These are phyloP conservation scores for Meriones psammophilus DNA, from an alignment of 2,797 vertebrate species.

Conservation along the genomic window DNA sequence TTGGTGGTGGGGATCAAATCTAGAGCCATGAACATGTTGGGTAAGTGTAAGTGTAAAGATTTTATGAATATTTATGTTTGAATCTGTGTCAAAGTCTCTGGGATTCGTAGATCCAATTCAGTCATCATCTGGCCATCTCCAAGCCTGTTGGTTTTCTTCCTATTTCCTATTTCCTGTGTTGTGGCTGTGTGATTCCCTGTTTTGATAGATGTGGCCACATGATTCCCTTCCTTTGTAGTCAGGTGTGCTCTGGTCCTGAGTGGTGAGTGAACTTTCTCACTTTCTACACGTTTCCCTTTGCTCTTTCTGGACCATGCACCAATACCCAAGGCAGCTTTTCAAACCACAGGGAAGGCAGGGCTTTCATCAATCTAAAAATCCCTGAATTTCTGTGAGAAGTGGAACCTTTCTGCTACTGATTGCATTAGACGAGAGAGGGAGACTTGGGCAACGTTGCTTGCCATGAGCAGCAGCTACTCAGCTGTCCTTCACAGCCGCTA, in stretches of 20 bases:
- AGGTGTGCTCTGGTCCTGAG: background rate
- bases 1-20: background rate
- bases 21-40: no score
- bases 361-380: background rate
- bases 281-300: background rate
- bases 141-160: slow-evolving; percentile 6
- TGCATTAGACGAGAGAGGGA: background rate
- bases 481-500: background rate
- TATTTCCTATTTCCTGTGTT: background rate
- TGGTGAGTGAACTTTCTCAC: background rate
- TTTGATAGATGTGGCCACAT: background rate
- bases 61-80: slow-evolving; percentile 37
- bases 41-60: background rate
- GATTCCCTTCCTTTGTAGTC: background rate
- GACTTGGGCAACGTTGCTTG: background rate
- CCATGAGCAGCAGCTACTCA: background rate
- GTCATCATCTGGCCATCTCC: background rate
- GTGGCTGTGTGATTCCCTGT: background rate
- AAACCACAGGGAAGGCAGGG: background rate
- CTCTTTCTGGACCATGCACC: background rate
- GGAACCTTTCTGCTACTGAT: background rate
- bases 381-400: background rate
- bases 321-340: background rate
- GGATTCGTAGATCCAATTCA: background rate
- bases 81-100: background rate